phyloP scores from a whole-genome alignment of 2,113 vertebrate genomes.

The Pyxicephalus adspersus region DNA sequence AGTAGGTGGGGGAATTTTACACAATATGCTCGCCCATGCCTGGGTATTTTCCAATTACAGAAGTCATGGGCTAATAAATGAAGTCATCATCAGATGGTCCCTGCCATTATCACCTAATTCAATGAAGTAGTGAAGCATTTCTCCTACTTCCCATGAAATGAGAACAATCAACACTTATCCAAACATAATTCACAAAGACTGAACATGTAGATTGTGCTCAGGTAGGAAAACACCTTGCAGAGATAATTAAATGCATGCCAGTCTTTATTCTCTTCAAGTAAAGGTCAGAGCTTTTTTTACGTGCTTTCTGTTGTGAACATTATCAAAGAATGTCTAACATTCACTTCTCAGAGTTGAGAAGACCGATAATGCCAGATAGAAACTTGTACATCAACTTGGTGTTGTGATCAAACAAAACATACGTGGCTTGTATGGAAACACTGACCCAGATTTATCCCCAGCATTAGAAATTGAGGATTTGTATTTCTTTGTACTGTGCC shows the following conservation, averaged over 20 bases:
- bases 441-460: slow-evolving; percentile 57
- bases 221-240: background rate
- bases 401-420: slow-evolving; percentile 59
- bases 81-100: too few relatives aligned
- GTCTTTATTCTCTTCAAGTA: background rate
- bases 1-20: too few relatives aligned
- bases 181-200: background rate
- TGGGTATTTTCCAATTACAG: too few relatives aligned
- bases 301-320: slow-evolving; percentile 30
- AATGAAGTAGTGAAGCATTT: too few relatives aligned
- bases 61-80: too few relatives aligned
- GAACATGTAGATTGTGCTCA: background rate
- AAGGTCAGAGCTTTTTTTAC: background rate
- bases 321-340: slow-evolving; percentile 21
- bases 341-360: slow-evolving; percentile 20
- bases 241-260: background rate
- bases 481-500: background rate
- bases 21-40: too few relatives aligned
- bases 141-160: too few relatives aligned
- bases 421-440: slow-evolving; percentile 16
- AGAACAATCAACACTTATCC: too few relatives aligned
- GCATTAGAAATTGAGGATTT: slow-evolving; percentile 29
- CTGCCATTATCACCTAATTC: too few relatives aligned
- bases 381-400: slow-evolving; percentile 44
- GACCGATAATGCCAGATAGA: slow-evolving; percentile 55